These are phyloP conservation scores for Heteromormyrus szaboi DNA, from an alignment of 2,797 vertebrate species.

Conservation along the genomic window DNA sequence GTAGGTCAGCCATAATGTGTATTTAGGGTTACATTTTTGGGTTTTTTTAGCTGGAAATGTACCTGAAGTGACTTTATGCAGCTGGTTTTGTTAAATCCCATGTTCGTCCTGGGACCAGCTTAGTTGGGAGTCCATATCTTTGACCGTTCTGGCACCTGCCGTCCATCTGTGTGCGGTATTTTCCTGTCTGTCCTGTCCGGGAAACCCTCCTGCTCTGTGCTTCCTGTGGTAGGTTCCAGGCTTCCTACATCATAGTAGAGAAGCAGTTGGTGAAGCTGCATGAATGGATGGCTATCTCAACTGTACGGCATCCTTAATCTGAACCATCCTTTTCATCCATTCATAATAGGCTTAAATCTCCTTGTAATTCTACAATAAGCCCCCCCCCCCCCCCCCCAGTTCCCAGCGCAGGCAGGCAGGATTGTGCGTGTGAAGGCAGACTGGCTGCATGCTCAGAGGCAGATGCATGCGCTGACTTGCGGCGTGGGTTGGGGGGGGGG, in stretches of 20 bases:
- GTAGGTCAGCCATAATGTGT: neutral
- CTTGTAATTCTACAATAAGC: neutral
- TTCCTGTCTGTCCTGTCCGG: neutral
- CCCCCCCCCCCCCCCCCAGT: neutral
- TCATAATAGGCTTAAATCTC: neutral
- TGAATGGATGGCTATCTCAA: neutral
- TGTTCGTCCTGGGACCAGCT: neutral
- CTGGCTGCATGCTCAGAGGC: neutral
- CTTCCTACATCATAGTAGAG: neutral
- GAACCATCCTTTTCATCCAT: neutral
- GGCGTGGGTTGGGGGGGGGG: neutral
- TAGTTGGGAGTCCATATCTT: neutral
- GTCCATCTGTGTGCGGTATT: neutral
- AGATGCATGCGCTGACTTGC: neutral
- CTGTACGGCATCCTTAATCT: neutral
- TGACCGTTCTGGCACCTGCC: neutral
- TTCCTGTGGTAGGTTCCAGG: neutral
- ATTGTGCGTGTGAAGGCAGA: neutral
- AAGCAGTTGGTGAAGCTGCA: neutral
- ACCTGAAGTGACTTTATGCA: neutral
- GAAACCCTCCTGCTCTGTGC: neutral
- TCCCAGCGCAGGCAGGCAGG: neutral
- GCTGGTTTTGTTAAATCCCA: neutral
- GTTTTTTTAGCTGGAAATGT: neutral
- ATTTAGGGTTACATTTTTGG: neutral